Evolutionary conservation across 2,113 vertebrate species (phyloP), one percentile per base, ranked within the genome.

Genomic region (Phrynocephalus versicolor): DNA sequence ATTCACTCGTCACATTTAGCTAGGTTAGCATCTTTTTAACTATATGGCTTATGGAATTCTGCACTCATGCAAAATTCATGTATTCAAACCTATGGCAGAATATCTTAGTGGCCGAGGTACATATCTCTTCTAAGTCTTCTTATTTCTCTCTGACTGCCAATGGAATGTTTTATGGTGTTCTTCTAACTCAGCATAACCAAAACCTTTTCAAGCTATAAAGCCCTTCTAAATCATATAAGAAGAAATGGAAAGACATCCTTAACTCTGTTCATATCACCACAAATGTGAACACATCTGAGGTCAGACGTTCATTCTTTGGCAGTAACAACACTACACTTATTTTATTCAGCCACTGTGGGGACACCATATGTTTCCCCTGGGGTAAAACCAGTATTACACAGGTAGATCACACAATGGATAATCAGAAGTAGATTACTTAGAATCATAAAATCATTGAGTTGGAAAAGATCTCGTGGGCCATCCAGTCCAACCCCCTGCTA

Each of bases 21-120:
- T 85, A 86, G 58, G n/a, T 21, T 21, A 89, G 30, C 39, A 87
- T 79, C 71, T 88, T 58, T 81, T 85, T 89, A 80, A 83, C 67
- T 77, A 81, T 71, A 62, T 71, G 79, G 71, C 57, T 62, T 90
- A 80, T 81, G 73, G 18, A 82, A 90, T 86, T 84, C 41, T 90
- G 85, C 15, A 85, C 87, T 23, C 81, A 92, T 89, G 77, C 33
- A 93, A 94, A 90, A 94, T 92, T 91, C 73, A 90, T 81, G 30
- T 71, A 51, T 79, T 55, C 55, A 83, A 27, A 80, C 70, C 69
- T 64, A 72, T 57, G 33, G 65, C 6, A 81, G 25, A 89, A 88
- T 58, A 77, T 35, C 87, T 88, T 15, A 86, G 87, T 80, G 19
- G 65, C 57, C 91, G 76, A 88, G 88, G 74, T 6, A 39, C 12